Evolutionary conservation across 2,113 vertebrate genomes (phyloP), one percentile per base, ranked within the genome.

Genomic region (Fregetta grallaria): DNA sequence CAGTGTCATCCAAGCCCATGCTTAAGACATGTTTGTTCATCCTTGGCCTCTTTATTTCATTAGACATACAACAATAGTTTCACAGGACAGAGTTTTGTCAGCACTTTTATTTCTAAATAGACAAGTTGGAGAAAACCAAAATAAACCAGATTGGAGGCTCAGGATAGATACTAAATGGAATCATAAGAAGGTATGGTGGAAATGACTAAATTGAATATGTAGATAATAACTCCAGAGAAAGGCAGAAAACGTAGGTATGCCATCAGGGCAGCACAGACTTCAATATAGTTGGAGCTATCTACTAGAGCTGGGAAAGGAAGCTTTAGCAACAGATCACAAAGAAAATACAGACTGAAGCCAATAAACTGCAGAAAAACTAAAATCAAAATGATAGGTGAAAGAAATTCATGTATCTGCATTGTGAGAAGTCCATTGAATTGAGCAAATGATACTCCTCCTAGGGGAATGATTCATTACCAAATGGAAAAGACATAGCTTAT

Each of bases 401-500:
- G 89, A 94, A 94, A 94, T 65, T 80, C 70, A 78, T 81, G 84
- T 87, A 95, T 95, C 91, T 90, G 84, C 86, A 88, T 92, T 95
- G 88, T 95, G 89, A 94, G 73, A 88, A 95, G 86, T 73, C 94
- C 89, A 82, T 11, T 89, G 89, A 96, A 87, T 47, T 78, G 81
- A 91, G 92, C 80, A 97, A 96, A 96, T 76, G 80, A 94, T 91
- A 75, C 86, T 92, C 26, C 83, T 96, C 80, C 89, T 73, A 58
- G 81, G 95, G 95, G 95, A 94, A 96, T 90, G 92, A 92, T 91
- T 96, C 88, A 94, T 96, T 95, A 95, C 80, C 84, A 94, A 94
- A 95, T 44, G 87, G 95, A 95, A 95, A 95, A 94, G 91, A 82
- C 80, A 88, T 7, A 77, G 86, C 38, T 62, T 82, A 14, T 61